Evolutionary conservation across 1,140 invertebrate species (phyloP).

Genomic region (Metaphire vulgaris): DNA sequence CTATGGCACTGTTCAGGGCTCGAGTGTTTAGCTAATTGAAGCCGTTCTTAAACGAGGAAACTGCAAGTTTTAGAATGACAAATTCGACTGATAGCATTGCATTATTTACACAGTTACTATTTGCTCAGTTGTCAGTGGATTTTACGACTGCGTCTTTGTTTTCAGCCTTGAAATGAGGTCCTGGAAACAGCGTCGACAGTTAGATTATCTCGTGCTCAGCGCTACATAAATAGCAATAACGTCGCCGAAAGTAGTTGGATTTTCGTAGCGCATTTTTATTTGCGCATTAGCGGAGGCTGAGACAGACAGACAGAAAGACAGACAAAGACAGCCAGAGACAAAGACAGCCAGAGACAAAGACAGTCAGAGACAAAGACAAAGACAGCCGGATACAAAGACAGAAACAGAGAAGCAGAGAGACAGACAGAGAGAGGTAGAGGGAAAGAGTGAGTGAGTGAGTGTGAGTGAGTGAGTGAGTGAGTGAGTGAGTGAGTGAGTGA

Average conservation of each 20-base stretch:
- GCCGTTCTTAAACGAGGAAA: too few relatives aligned
- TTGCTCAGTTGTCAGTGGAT: neutral
- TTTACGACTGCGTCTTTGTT: neutral
- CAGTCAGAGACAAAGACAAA: neutral
- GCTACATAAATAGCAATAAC: neutral
- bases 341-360: neutral
- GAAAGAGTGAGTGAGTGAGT: neutral
- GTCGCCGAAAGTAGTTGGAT: neutral
- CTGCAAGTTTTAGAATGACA: too few relatives aligned
- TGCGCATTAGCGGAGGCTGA: neutral
- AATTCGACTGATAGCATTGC: too few relatives aligned
- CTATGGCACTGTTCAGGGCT: too few relatives aligned
- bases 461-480: neutral
- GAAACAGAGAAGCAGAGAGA: neutral
- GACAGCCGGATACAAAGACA: neutral
- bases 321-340: neutral
- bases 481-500: neutral
- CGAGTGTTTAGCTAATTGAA: too few relatives aligned
- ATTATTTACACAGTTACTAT: too few relatives aligned
- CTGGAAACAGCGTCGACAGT: neutral
- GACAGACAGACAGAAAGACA: neutral
- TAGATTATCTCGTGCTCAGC: neutral
- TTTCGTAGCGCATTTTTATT: neutral
- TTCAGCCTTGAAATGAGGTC: too few relatives aligned
- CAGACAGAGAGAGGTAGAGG: neutral